A percentile compares a stretch with the other conserved stretches of the same genome.
Evolutionary conservation across 2,113 vertebrate genomes (phyloP).

Genomic region (Mesocricetus auratus): DNA sequence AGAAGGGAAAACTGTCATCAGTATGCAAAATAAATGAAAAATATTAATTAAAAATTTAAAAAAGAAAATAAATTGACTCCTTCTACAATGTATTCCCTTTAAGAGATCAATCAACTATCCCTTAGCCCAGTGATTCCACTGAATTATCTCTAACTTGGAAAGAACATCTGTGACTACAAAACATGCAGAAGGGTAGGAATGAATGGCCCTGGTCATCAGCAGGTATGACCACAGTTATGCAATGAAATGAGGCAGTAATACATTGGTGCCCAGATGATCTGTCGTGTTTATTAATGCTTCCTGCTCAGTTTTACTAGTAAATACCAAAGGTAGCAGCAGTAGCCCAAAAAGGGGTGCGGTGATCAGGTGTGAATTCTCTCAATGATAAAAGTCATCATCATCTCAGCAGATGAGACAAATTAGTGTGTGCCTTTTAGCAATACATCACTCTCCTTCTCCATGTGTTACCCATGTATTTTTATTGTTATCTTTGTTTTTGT

Average conservation of each 20-base stretch:
- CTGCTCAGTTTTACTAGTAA: background rate
- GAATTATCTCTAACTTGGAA: background rate
- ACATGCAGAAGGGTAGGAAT: background rate
- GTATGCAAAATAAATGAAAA: no score
- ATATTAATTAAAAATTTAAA: no score
- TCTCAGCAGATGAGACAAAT: background rate
- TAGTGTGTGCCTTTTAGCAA: background rate
- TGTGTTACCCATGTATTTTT: background rate
- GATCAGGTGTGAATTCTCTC: background rate
- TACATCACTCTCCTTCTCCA: background rate
- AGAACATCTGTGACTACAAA: background rate
- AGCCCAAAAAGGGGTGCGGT: background rate
- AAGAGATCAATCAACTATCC: background rate
- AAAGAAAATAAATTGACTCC: background rate
- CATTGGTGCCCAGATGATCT: background rate
- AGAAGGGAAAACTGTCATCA: no score
- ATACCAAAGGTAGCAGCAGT: background rate
- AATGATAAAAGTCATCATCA: background rate
- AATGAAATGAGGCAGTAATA: background rate
- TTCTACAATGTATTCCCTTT: background rate
- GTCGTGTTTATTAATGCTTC: background rate
- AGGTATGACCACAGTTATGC: background rate
- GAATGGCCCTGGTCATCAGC: background rate
- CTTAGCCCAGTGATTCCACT: background rate
- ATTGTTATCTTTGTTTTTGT: no score